Evolutionary conservation across 2,113 vertebrate genomes (phyloP).

Genomic region (Symphodus melops): DNA sequence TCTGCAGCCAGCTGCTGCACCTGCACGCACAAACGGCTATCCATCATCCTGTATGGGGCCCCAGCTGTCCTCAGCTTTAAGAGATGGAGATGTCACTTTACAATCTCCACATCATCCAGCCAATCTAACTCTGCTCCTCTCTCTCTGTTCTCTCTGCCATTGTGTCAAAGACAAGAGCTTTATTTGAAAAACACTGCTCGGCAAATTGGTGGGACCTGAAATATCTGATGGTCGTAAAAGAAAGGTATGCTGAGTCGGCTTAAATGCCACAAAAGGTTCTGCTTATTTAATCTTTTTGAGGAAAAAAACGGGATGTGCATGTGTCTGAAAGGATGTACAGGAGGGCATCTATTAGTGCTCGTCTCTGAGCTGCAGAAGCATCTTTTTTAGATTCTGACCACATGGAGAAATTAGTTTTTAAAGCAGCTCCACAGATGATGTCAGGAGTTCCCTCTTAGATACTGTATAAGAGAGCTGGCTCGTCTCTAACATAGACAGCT

Average conservation of each 20-base stretch:
- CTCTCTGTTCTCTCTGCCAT: slow-evolving; percentile 42
- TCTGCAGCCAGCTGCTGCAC: slow-evolving; percentile 54
- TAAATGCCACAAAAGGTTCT: slow-evolving; percentile 67
- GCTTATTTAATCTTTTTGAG: slow-evolving; percentile 58
- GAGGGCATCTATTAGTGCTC: slow-evolving; percentile 49
- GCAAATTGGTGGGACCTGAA: slow-evolving; percentile 61
- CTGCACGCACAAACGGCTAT: slow-evolving; percentile 49
- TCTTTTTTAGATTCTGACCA: slow-evolving; percentile 49
- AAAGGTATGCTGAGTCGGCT: slow-evolving; percentile 63
- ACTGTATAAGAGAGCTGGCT: slow-evolving; percentile 26
- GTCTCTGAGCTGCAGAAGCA: slow-evolving; percentile 32
- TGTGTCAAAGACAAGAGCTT: slow-evolving; percentile 54
- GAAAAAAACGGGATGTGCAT: slow-evolving; percentile 19
- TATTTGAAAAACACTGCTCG: slow-evolving; percentile 38
- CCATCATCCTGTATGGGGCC: slow-evolving; percentile 50
- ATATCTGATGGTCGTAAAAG: slow-evolving; percentile 64
- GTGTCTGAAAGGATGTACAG: slow-evolving; percentile 19
- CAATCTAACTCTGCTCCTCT: slow-evolving; percentile 28
- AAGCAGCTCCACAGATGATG: slow-evolving; percentile 44
- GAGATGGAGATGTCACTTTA: slow-evolving; percentile 69
- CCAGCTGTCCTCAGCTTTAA: slow-evolving; percentile 55
- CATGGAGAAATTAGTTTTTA: slow-evolving; percentile 56
- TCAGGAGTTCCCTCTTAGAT: slow-evolving; percentile 40
- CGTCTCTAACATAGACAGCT: slow-evolving; percentile 11
- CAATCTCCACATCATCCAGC: slow-evolving; percentile 51